phyloP scores from a whole-genome alignment of 2,113 vertebrate species.

The Xenopus laevis region DNA sequence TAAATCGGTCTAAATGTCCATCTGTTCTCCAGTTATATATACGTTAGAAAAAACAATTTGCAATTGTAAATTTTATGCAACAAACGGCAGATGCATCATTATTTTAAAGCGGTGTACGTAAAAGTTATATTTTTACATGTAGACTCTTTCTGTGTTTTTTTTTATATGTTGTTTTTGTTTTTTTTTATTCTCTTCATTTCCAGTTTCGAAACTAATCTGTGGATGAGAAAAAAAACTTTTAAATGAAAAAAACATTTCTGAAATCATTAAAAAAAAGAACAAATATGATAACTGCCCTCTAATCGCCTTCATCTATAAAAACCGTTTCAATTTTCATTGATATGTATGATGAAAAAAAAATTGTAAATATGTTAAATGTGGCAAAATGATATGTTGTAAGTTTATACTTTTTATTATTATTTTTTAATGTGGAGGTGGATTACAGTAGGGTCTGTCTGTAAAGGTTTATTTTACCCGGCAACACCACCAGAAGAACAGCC shows the following conservation, averaged over 20 bases:
- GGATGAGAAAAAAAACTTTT: no score
- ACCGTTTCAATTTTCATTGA: conserved; percentile 57
- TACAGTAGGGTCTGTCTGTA: conserved; percentile 5
- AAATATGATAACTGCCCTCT: conserved; percentile 59
- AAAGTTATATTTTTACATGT: conserved; percentile 99
- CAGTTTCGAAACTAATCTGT: no score
- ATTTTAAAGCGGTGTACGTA: conserved; percentile 96
- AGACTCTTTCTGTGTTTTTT: conserved; percentile 88
- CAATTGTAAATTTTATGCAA: conserved; percentile 96
- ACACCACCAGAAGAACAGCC: neutral
- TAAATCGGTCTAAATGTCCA: conserved; percentile 71
- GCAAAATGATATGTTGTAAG: conserved; percentile 59
- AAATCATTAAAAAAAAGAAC: conserved; percentile 57
- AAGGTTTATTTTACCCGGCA: neutral
- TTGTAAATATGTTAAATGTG: conserved; percentile 68
- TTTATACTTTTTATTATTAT: conserved; percentile 52
- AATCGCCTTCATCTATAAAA: conserved; percentile 60
- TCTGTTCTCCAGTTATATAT: conserved; percentile 76
- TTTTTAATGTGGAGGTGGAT: conserved; percentile 74
- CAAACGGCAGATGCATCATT: conserved; percentile 81
- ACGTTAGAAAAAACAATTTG: conserved; percentile 62
- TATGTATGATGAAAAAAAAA: conserved; percentile 54
- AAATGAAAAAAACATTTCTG: conserved; percentile 56
- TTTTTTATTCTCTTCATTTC: conserved; percentile 13
- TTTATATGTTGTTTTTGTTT: conserved; percentile 86